phyloP scores from a whole-genome alignment of 2,888 invertebrate genomes.

The Drosophila histrio region DNA sequence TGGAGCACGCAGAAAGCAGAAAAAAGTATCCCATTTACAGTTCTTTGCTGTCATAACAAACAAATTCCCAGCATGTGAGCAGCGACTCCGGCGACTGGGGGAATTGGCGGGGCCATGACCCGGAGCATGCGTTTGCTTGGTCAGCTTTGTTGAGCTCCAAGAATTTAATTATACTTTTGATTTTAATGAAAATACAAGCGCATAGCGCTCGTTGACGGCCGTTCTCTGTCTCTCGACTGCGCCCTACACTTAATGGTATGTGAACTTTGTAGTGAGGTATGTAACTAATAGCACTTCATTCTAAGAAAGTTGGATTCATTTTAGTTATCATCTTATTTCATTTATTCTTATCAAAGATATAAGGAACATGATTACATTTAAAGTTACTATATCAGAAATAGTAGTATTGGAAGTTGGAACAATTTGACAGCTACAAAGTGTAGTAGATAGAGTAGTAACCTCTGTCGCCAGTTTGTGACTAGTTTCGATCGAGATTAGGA shows the following conservation, averaged over 20 bases:
- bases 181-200: constrained; percentile 66
- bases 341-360: not conserved
- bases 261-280: not conserved
- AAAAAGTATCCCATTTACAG: constrained; percentile 45
- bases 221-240: constrained; percentile 4
- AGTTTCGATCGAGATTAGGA: constrained; percentile 6
- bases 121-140: constrained; percentile 29
- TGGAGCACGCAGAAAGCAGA: not conserved
- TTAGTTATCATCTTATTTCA: not conserved
- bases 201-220: constrained; percentile 12
- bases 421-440: too few relatives aligned
- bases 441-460: not conserved
- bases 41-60: constrained; percentile 69
- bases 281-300: not conserved
- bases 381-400: too few relatives aligned
- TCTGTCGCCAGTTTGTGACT: not conserved
- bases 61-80: constrained; percentile 68
- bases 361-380: too few relatives aligned
- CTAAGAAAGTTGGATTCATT: not conserved
- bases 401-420: too few relatives aligned
- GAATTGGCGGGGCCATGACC: constrained; percentile 10
- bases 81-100: not conserved
- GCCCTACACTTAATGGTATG: constrained; percentile 12
- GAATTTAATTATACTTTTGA: constrained; percentile 74
- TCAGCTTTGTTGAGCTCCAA: constrained; percentile 49